Evolutionary conservation across 1,140 invertebrate species (phyloP), one percentile per base, ranked within the genome.

Genomic region (Aphaenogaster floridana): DNA sequence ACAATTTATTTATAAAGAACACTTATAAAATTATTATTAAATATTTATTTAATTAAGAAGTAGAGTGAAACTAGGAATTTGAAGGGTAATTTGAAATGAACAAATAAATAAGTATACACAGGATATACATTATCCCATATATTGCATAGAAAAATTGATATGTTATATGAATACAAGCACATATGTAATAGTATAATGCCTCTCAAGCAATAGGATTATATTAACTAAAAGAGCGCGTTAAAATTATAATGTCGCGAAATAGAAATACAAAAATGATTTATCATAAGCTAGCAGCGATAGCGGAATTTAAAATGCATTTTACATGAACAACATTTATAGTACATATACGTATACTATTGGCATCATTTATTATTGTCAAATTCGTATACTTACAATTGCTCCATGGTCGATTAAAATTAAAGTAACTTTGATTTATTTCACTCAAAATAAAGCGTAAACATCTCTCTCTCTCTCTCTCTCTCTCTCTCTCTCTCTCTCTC

Each of bases 311-410:
- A 78, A 48, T 48, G 15, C n/a, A 28, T 39, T 45, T 77, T 72
- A 15, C 28, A 28, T 28, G 28, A 28, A 28, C 28, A 28, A 28
- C 28, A 28, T 28, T 28, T 28, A 28, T 28, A 28, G 28, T 28
- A 28, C 28, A 28, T 28, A 28, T 28, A 28, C 28, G 28, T 28
- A 28, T 28, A 28, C 28, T 34, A 34, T 15, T 36, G 5, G 1
- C 6, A 61, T 28, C 15, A 77, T 48, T 11, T 13, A 50, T 69
- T 52, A 76, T 42, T 76, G 36, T n/a, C 17, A 74, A 74, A 54
- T 36, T 39, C n/a, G 21, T 57, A 76, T 76, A 76, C 72, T 76
- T 76, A 76, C 72, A 76, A 3, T 15, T 76, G 21, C n/a, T 61
- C n/a, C 54, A 7, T 45, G 7, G 42, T 77, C 11, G 11, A 11